Evolutionary conservation across 2,797 vertebrate species (phyloP).

Genomic region (Babyrousa celebensis): DNA sequence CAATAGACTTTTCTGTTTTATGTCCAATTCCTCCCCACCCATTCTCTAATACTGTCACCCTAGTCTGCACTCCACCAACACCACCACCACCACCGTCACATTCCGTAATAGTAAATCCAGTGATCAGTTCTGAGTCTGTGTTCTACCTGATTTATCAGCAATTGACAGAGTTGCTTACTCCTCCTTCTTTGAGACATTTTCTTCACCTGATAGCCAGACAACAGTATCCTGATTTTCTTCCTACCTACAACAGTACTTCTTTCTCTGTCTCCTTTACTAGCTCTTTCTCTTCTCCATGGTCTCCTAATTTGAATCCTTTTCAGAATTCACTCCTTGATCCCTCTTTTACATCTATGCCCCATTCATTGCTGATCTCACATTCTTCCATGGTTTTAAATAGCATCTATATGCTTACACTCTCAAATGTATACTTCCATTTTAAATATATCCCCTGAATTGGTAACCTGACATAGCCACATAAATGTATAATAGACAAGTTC

Average conservation of each 20-base stretch:
- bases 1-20: neutral
- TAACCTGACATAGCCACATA: neutral
- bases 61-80: neutral
- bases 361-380: neutral
- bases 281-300: neutral
- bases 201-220: neutral
- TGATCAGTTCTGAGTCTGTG: neutral
- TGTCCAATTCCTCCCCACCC: neutral
- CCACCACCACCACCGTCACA: neutral
- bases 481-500: neutral
- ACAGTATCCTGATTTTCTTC: neutral
- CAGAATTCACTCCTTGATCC: neutral
- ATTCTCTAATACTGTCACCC: neutral
- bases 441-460: conserved; percentile 28
- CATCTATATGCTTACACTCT: neutral
- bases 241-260: neutral
- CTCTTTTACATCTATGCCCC: neutral
- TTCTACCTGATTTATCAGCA: neutral
- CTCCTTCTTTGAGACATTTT: neutral
- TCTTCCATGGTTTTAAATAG: neutral
- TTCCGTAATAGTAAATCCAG: neutral
- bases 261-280: neutral
- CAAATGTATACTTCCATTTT: neutral
- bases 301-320: neutral
- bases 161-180: neutral